These are phyloP conservation scores for Eubasilissa regina DNA, from an alignment of 1,140 invertebrate species.

Conservation along the genomic window DNA sequence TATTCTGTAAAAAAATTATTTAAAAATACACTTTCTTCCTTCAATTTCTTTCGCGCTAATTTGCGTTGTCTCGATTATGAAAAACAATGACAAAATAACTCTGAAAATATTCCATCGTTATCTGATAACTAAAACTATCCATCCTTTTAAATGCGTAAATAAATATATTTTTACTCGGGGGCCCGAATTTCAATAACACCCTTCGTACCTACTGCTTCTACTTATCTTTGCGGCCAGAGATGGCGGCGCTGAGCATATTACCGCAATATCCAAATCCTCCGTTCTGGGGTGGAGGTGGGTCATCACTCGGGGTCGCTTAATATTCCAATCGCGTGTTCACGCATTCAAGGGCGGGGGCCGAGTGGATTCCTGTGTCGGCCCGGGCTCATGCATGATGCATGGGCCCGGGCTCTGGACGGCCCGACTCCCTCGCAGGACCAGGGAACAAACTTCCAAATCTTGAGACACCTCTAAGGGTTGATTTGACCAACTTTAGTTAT, in stretches of 20 bases:
- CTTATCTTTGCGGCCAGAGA: neutral
- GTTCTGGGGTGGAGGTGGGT: slow-evolving; percentile 30
- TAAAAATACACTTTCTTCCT: too few species aligned
- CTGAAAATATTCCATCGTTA: too few species aligned
- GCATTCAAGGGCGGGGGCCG: slow-evolving; percentile 59
- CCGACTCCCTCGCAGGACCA: neutral
- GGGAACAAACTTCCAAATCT: slow-evolving; percentile 8
- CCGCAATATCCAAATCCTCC: slow-evolving; percentile 53
- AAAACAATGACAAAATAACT: too few species aligned
- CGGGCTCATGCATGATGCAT: slow-evolving; percentile 60
- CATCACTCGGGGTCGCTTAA: slow-evolving; percentile 51
- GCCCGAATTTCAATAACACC: neutral
- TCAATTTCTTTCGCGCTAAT: too few species aligned
- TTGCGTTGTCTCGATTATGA: too few species aligned
- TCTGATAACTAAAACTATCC: too few species aligned
- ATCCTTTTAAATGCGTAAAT: too few species aligned
- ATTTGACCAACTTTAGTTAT: neutral
- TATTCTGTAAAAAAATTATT: too few species aligned
- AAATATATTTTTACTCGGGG: too few species aligned
- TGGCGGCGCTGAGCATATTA: slow-evolving; percentile 43
- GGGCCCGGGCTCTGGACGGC: slow-evolving; percentile 29
- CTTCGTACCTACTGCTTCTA: neutral
- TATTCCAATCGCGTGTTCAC: slow-evolving; percentile 60
- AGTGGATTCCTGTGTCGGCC: slow-evolving; percentile 59
- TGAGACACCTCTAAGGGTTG: slow-evolving; percentile 13